phyloP scores from a whole-genome alignment of 2,888 invertebrate species.

The Plemyria rubiginata region DNA sequence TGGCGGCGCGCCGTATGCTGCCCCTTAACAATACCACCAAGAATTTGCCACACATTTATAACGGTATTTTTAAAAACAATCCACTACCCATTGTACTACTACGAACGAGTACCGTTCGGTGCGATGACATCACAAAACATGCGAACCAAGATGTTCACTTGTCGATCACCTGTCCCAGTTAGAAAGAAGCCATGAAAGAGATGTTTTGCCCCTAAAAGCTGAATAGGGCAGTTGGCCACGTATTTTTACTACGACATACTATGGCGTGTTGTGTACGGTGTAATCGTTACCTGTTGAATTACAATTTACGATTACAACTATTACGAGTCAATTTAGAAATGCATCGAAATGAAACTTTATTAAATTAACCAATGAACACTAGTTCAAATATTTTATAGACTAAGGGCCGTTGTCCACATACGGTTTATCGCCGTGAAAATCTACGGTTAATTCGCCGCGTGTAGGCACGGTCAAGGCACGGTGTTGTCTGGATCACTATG shows the following conservation, averaged over 20 bases:
- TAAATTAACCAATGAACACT: no score
- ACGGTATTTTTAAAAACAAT: slow-evolving; percentile 34
- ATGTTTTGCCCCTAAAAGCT: slow-evolving; percentile 10
- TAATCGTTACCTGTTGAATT: not conserved
- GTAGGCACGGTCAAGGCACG: no score
- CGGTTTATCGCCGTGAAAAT: no score
- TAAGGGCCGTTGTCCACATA: no score
- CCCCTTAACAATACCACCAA: not conserved
- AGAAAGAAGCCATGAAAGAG: slow-evolving; percentile 32
- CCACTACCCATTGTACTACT: slow-evolving; percentile 16
- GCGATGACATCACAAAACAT: slow-evolving; percentile 50
- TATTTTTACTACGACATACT: not conserved
- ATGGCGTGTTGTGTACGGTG: not conserved
- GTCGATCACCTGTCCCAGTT: slow-evolving; percentile 50
- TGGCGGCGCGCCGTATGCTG: no score
- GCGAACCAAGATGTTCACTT: slow-evolving; percentile 36
- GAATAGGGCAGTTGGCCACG: slow-evolving; percentile 11
- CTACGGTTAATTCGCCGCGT: no score
- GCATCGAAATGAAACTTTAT: no score
- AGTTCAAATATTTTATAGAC: no score
- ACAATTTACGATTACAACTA: no score
- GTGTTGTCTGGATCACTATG: no score
- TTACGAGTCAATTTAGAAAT: no score
- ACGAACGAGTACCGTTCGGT: slow-evolving; percentile 49
- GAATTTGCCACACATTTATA: slow-evolving; percentile 8